Evolutionary conservation across 1,140 invertebrate genomes (phyloP).

Genomic region (Fopius arisanus): DNA sequence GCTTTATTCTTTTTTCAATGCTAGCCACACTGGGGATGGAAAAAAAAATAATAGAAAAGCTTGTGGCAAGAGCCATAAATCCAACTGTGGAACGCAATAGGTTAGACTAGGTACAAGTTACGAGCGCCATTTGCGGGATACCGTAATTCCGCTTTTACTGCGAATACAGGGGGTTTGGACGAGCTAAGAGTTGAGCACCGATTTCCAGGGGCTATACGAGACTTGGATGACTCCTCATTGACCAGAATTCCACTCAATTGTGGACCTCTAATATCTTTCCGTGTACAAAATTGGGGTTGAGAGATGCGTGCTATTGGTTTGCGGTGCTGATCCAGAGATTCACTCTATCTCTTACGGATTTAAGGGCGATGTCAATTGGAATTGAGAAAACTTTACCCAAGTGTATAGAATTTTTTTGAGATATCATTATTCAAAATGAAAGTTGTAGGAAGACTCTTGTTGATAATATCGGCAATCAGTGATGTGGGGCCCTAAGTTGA

Average conservation of each 20-base stretch:
- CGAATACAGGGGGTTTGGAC: background rate
- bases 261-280: background rate
- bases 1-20: background rate
- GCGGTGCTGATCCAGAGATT: no score
- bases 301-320: no score
- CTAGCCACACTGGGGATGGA: background rate
- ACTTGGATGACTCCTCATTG: background rate
- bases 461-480: no score
- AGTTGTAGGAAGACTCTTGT: no score
- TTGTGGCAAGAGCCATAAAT: background rate
- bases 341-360: no score
- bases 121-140: background rate
- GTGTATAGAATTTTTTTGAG: no score
- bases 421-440: no score
- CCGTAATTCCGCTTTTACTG: conserved; percentile 25
- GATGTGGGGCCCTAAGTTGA: no score
- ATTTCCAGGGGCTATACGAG: background rate
- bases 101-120: conserved; percentile 18
- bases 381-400: no score
- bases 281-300: background rate
- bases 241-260: background rate
- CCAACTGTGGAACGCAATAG: background rate
- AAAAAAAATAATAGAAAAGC: background rate
- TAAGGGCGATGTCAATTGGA: no score
- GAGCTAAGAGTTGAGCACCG: background rate